Base-by-base conservation (phyloP, 1,140 invertebrate species). In the Vanessa atalanta region DNA sequence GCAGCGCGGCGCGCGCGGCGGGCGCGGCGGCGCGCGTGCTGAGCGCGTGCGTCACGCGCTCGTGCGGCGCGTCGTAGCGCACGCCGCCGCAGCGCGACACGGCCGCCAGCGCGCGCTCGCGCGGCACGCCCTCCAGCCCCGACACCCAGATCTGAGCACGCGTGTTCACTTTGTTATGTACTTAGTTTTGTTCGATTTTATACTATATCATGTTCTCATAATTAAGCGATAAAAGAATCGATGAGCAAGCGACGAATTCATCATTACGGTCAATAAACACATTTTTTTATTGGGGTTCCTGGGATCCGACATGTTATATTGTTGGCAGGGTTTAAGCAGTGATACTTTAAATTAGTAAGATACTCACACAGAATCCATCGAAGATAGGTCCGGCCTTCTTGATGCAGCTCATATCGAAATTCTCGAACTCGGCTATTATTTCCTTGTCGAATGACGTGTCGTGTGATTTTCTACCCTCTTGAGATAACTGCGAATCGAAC, bases 11-110 rank as follows among this genome's bases (percentile, higher is more conserved):
- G 75, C 57, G 90, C 82, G 79, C 84, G 8, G 68, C 71, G 0
- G 53, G n/a, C 2, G 83, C 81, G 0, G 84, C 15, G 31, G 68
- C 23, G 15, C 79, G 81, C 26, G 81, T 61, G 57, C n/a, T 75
- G 31, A 86, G 82, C 47, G 97, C 95, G 89, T 98, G 97, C 0
- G 97, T 97, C 6, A 98, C 94, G 77, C 95, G 94, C 65, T 96
- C 96, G 77, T 95, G 95, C 65, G 97, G 93, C 65, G 95, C 94
- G 82, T 96, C 96, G 75, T 97, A 96, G 75, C 97, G 94, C 13
- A 96, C 96, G 43, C 96, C 98, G 50, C 97, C 97, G 26, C 96
- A 95, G 15, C 95, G 94, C 79, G 97, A 97, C 6, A 98, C 92
- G 20, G 97, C 95, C 78, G 95, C 95, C 55, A 95, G 94, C 1